Conservation (phyloP, 2,113 vertebrate genomes). For the Brachyhypopomus gauderio region DNA sequence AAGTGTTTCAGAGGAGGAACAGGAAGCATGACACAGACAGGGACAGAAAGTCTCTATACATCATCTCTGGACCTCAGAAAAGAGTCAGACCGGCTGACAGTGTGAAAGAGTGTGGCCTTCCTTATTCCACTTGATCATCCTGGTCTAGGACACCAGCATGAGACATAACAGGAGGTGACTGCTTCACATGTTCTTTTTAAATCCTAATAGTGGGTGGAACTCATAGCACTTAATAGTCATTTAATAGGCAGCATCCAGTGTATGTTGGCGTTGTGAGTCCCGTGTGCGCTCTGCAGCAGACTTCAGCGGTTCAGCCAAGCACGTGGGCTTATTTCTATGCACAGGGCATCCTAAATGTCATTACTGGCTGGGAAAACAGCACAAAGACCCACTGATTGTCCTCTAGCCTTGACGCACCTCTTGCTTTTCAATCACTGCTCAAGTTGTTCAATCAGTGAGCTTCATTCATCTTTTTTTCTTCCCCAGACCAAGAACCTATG, state of each 20-base stretch:
- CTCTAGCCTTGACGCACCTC: conserved; percentile 50
- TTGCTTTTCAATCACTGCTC: conserved; percentile 54
- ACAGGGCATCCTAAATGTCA: conserved; percentile 56
- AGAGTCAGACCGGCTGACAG: conserved; percentile 49
- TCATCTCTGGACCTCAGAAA: conserved; percentile 50
- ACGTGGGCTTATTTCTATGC: conserved; percentile 55
- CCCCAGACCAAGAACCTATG: conserved; percentile 41
- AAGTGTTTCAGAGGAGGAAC: conserved; percentile 26
- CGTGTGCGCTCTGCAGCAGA: conserved; percentile 48
- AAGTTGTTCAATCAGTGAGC: conserved; percentile 54
- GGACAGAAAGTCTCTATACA: conserved; percentile 34
- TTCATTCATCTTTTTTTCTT: conserved; percentile 54
- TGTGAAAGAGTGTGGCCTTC: conserved; percentile 50
- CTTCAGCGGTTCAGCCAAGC: conserved; percentile 37
- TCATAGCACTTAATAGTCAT: conserved; percentile 31
- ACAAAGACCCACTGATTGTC: conserved; percentile 59
- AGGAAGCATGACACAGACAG: conserved; percentile 39
- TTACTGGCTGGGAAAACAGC: conserved; percentile 56
- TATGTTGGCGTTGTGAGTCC: conserved; percentile 39
- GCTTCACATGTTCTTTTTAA: conserved; percentile 59
- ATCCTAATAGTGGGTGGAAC: conserved; percentile 62
- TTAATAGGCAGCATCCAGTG: conserved; percentile 60
- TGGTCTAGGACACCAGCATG: conserved; percentile 34
- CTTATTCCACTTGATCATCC: conserved; percentile 49
- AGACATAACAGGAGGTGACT: conserved; percentile 65